phyloP scores from a whole-genome alignment of 1,140 invertebrate species.

The Leptopilina boulardi region DNA sequence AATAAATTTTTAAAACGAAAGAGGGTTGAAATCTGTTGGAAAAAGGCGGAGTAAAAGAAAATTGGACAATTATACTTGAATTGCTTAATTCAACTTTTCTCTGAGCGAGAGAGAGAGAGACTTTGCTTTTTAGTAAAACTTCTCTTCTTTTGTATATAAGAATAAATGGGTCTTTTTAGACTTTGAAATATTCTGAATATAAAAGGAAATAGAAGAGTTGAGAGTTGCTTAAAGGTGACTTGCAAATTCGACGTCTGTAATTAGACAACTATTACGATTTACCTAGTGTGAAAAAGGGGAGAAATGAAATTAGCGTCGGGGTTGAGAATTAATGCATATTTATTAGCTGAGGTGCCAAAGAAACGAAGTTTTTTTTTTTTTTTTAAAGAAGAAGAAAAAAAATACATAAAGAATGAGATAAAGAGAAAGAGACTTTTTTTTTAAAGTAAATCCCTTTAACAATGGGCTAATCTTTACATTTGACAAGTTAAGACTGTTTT shows the following conservation, averaged over 20 bases:
- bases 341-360: neutral
- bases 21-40: neutral
- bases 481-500: neutral
- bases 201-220: neutral
- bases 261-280: constrained; percentile 15
- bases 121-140: neutral
- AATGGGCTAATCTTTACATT: constrained; percentile 6
- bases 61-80: neutral
- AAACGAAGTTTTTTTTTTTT: neutral
- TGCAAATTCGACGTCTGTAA: constrained; percentile 23
- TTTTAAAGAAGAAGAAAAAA: no score
- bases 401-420: no score
- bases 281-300: neutral
- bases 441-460: neutral
- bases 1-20: neutral
- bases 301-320: neutral
- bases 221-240: constrained; percentile 8
- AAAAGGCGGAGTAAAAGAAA: neutral
- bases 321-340: constrained; percentile 16
- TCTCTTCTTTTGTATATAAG: constrained; percentile 8
- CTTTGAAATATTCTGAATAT: neutral
- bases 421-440: neutral
- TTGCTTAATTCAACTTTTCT: neutral
- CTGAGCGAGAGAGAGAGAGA: neutral
- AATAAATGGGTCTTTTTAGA: constrained; percentile 1